These are phyloP conservation scores for Aphidoletes aphidimyza DNA, from an alignment of 2,888 invertebrate genomes.

Conservation along the genomic window DNA sequence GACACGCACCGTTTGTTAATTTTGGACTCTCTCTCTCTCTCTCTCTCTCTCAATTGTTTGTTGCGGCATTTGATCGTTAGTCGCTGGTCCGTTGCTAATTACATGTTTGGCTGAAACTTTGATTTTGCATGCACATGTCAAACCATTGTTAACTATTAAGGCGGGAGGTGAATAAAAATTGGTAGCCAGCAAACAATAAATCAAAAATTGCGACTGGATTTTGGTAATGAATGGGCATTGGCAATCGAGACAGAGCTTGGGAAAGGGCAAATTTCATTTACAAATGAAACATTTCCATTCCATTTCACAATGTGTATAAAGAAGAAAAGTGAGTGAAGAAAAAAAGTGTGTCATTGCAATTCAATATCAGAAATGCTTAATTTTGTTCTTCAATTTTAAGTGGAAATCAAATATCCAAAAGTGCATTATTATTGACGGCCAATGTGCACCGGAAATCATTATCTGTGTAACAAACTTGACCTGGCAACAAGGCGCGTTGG, in stretches of 20 bases:
- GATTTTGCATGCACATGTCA: not conserved
- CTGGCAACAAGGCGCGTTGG: not conserved
- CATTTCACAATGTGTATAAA: too few species aligned
- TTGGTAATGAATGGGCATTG: too few species aligned
- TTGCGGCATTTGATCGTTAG: not conserved
- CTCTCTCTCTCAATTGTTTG: too few species aligned
- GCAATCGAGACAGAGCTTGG: too few species aligned
- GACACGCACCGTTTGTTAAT: not conserved
- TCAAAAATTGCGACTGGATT: too few species aligned
- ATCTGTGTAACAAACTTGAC: conserved; percentile 43
- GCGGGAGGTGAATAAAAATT: too few species aligned
- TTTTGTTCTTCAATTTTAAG: not conserved
- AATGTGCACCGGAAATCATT: conserved; percentile 24
- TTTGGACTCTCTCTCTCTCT: too few species aligned
- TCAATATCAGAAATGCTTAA: too few species aligned
- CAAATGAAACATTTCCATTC: not conserved
- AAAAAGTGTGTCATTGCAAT: conserved; percentile 29
- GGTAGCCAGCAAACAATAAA: too few species aligned
- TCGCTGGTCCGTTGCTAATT: not conserved
- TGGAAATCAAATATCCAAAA: not conserved
- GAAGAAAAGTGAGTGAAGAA: too few species aligned
- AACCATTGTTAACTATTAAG: too few species aligned
- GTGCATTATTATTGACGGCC: not conserved
- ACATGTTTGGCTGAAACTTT: not conserved
- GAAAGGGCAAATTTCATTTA: too few species aligned